Conservation (phyloP, 23 tunicate genomes). For the Ascidia mentula region DNA sequence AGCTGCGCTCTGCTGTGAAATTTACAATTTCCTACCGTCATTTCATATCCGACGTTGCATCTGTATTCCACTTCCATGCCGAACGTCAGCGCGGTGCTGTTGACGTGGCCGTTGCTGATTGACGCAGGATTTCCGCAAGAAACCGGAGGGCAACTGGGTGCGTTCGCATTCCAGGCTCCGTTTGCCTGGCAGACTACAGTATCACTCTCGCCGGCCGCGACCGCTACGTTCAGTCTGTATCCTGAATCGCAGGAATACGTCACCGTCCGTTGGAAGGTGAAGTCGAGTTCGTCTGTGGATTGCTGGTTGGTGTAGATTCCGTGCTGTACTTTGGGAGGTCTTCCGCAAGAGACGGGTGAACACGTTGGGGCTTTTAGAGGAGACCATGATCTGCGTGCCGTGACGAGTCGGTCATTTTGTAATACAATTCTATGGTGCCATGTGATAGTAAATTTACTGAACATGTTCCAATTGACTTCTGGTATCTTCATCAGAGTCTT, state of each 20-base stretch:
- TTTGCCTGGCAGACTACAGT: conserved; percentile 28
- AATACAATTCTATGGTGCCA: too few relatives aligned
- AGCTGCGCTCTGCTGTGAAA: too few relatives aligned
- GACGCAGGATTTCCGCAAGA: conserved; percentile 43
- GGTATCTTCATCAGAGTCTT: too few relatives aligned
- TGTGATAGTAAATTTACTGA: too few relatives aligned
- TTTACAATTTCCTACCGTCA: too few relatives aligned
- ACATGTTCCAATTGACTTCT: too few relatives aligned
- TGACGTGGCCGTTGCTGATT: conserved; percentile 29
- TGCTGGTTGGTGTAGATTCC: conserved; percentile 31
- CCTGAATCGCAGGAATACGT: conserved; percentile 62
- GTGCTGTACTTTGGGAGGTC: conserved; percentile 25
- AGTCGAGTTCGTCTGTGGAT: neutral
- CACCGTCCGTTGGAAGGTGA: conserved; percentile 34
- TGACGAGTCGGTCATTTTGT: too few relatives aligned
- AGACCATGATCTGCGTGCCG: conserved; percentile 43
- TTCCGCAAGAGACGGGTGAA: conserved; percentile 46
- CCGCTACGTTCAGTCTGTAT: conserved; percentile 28
- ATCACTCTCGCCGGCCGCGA: conserved; percentile 11
- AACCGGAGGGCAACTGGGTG: conserved; percentile 51
- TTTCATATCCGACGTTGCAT: conserved; percentile 81
- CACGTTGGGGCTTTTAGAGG: conserved; percentile 26
- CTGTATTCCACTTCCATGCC: conserved; percentile 65
- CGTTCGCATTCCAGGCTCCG: conserved; percentile 26
- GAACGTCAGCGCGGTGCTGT: conserved; percentile 20